phyloP scores from a whole-genome alignment of 2,797 vertebrate species.

The Remorina albescens region DNA sequence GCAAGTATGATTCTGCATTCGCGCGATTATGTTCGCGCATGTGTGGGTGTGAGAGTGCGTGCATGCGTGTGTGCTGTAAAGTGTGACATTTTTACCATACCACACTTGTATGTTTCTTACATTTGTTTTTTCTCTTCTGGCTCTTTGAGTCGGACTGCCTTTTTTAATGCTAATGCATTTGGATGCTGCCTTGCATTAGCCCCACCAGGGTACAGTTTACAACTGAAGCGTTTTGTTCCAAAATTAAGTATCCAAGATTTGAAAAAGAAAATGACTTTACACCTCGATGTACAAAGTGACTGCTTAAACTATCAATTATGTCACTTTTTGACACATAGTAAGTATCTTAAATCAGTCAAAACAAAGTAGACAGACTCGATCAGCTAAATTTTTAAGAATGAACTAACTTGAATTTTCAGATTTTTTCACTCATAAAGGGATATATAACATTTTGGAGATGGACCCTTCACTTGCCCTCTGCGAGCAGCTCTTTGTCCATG shows the following conservation, averaged over 20 bases:
- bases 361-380: conserved; percentile 1
- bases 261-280: conserved; percentile 18
- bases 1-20: conserved; percentile 73
- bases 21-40: conserved; percentile 70
- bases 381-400: not conserved
- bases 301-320: conserved; percentile 20
- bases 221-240: conserved; percentile 72
- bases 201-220: conserved; percentile 77
- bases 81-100: conserved; percentile 81
- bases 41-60: conserved; percentile 4
- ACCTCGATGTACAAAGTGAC: conserved; percentile 23
- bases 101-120: conserved; percentile 70
- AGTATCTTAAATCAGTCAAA: conserved; percentile 13
- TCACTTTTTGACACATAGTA: conserved; percentile 5
- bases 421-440: conserved; percentile 45
- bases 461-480: conserved; percentile 56
- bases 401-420: not conserved
- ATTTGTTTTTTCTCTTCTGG: conserved; percentile 68
- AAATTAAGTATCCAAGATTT: conserved; percentile 66
- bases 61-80: conserved; percentile 47
- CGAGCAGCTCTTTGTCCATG: conserved; percentile 45
- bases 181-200: conserved; percentile 78
- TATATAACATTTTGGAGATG: conserved; percentile 66
- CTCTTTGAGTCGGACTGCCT: conserved; percentile 83
- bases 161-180: conserved; percentile 76